Evolutionary conservation across 2,797 vertebrate species (phyloP), one percentile per base, ranked within the genome.

Genomic region (Phataginus tricuspis): DNA sequence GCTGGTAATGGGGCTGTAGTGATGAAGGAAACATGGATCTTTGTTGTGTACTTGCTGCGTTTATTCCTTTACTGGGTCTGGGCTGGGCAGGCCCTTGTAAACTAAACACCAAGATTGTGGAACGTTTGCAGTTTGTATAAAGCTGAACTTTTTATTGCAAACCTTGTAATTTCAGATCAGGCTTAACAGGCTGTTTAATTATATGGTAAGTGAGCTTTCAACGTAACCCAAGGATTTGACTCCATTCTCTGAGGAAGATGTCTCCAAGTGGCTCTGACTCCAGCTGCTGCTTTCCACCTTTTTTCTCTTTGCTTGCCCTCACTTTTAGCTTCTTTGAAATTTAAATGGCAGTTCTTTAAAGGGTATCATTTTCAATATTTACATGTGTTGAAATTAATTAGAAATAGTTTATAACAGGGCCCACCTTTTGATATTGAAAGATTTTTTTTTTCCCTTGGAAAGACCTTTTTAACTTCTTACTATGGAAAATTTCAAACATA

Each of bases 81-180:
- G n/a, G n/a, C 1, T n/a, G 71, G 69, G 29, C 66, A 71, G 49
- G 1, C 57, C 86, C 75, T 85, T 37, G 7, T 0, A 91, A 71
- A 0, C 13, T 51, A 0, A 25, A 37, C 63, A 57, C 72, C 64
- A 0, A 25, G 8, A 19, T 34, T 63, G 63, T 92, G 45, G 31
- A 93, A 77, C 45, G 78, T 23, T 53, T 37, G n/a, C 72, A 37
- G 37, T 79, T 55, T 82, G 9, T 77, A 25, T 69, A 57, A 77
- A 95, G 77, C 31, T 74, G 59, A 31, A 25, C 55, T 94, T 71
- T 87, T 49, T 84, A 77, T 66, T 57, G 18, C 6, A 0, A 69
- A 16, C 96, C 90, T 88, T n/a, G 27, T 83, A 94, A 97, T 72
- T 45, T 63, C 37, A 0, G 95, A n/a, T 66, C 78, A 88, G 91